Conservation (phyloP, 1,140 invertebrate species). For the Neuroterus valhalla region DNA sequence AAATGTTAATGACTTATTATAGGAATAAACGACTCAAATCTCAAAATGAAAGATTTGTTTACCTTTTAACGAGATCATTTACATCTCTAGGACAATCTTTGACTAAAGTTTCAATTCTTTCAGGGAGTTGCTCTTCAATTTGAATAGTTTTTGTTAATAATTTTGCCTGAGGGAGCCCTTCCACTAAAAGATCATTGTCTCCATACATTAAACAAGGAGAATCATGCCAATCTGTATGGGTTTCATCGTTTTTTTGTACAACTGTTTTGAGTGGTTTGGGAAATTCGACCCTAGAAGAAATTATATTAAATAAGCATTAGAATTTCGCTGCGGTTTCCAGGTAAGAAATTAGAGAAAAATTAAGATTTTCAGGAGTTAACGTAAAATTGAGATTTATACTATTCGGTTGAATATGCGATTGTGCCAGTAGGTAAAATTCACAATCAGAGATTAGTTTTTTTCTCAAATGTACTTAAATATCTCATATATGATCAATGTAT, state of each 20-base stretch:
- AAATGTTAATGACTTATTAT: neutral
- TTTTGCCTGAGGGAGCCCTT: slow-evolving; percentile 84
- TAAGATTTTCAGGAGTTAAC: no score
- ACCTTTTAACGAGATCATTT: slow-evolving; percentile 69
- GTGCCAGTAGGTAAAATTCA: no score
- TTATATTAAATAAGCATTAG: slow-evolving; percentile 8
- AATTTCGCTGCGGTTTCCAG: no score
- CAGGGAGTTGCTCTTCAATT: slow-evolving; percentile 78
- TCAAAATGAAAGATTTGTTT: slow-evolving; percentile 41
- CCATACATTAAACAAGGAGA: slow-evolving; percentile 77
- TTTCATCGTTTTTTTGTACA: slow-evolving; percentile 71
- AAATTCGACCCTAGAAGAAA: slow-evolving; percentile 40
- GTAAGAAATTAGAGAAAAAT: no score
- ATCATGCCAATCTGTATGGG: slow-evolving; percentile 81
- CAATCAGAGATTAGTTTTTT: no score
- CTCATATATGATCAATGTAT: no score
- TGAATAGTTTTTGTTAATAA: slow-evolving; percentile 84
- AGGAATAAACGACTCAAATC: neutral
- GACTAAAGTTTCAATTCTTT: slow-evolving; percentile 71
- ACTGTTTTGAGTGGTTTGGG: slow-evolving; percentile 46
- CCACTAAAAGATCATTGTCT: slow-evolving; percentile 80
- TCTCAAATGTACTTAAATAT: no score
- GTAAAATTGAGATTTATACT: no score
- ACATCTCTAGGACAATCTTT: slow-evolving; percentile 69
- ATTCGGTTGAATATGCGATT: no score